phyloP scores from a whole-genome alignment of 2,888 invertebrate genomes.

The Atherix ibis region DNA sequence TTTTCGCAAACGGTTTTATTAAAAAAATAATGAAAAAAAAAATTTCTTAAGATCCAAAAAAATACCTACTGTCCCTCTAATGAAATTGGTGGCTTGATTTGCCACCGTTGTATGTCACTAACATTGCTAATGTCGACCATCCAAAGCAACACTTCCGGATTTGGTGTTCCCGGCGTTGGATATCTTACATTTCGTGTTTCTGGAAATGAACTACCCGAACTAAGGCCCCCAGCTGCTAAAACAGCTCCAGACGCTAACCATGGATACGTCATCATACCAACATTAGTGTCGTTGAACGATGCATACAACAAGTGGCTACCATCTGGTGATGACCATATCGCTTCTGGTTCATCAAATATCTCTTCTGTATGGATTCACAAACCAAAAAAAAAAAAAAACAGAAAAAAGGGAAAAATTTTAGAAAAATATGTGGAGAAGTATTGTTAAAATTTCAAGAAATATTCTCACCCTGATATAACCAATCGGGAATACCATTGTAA shows the following conservation, averaged over 20 bases:
- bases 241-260: constrained; percentile 59
- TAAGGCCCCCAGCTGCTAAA: constrained; percentile 39
- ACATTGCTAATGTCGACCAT: constrained; percentile 58
- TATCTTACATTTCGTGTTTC: constrained; percentile 65
- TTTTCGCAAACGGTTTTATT: too few species aligned
- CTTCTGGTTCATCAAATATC: constrained; percentile 63
- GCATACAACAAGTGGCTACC: constrained; percentile 73
- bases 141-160: constrained; percentile 72
- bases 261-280: constrained; percentile 62
- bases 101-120: constrained; percentile 45
- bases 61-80: constrained; percentile 63
- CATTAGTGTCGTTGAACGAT: constrained; percentile 68
- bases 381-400: neutral
- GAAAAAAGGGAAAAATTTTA: constrained; percentile 2
- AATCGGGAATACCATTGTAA: constrained; percentile 89
- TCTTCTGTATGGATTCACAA: constrained; percentile 49
- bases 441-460: constrained; percentile 2
- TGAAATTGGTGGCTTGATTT: constrained; percentile 56
- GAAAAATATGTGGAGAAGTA: too few species aligned
- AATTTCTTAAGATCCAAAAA: neutral
- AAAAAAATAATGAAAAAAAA: neutral
- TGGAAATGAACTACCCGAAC: constrained; percentile 53
- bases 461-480: constrained; percentile 80
- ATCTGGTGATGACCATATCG: constrained; percentile 74
- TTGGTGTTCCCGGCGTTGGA: constrained; percentile 75